These are phyloP conservation scores for Epinotia bilunana DNA, from an alignment of 2,888 invertebrate genomes.

Conservation along the genomic window DNA sequence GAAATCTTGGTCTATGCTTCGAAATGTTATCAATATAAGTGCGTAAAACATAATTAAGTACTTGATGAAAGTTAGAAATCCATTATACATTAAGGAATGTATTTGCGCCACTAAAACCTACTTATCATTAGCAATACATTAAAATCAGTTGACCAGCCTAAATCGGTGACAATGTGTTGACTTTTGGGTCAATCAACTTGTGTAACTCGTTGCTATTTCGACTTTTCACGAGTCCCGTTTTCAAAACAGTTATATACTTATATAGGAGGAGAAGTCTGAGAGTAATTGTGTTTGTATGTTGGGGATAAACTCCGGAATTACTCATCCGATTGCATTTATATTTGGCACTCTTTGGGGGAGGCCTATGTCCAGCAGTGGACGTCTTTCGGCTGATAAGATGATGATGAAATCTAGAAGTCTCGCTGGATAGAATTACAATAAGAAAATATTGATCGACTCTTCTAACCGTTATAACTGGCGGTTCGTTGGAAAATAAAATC, in stretches of 20 bases:
- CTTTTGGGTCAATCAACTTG: not conserved
- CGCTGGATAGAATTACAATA: not conserved
- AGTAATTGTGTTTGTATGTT: no score
- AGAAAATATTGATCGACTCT: not conserved
- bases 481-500: not conserved
- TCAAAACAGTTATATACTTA: no score
- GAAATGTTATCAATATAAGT: slow-evolving; percentile 6
- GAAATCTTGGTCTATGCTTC: not conserved
- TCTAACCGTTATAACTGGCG: not conserved
- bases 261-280: no score
- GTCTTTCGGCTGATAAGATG: no score
- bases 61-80: not conserved
- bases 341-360: no score
- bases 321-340: no score
- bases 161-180: slow-evolving; percentile 46
- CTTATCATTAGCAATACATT: slow-evolving; percentile 32
- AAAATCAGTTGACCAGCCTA: slow-evolving; percentile 15
- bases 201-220: no score
- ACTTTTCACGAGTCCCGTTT: no score
- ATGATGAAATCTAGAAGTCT: not conserved
- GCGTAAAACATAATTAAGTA: not conserved
- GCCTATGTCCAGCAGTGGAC: no score
- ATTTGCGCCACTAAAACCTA: slow-evolving; percentile 19
- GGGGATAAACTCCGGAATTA: no score
- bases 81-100: slow-evolving; percentile 34